A percentile compares a stretch with the other conserved stretches of the same genome.
phyloP scores from a whole-genome alignment of 64 coral and sea anemone genomes.

The Dendronephthya gigantea region DNA sequence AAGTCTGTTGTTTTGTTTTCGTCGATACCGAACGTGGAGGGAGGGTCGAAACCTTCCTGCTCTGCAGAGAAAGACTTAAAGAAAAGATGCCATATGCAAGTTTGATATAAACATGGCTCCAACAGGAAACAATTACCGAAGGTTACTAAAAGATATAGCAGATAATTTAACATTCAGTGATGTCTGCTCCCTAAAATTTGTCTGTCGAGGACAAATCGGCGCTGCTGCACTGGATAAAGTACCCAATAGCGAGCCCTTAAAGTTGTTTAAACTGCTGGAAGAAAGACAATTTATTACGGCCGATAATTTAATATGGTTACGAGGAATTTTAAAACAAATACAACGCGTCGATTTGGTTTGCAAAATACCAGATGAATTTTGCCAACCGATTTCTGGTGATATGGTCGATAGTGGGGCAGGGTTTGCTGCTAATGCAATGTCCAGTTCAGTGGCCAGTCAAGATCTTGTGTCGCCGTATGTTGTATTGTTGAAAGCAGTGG shows the following conservation, averaged over 20 bases:
- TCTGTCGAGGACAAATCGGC: slow-evolving; percentile 49
- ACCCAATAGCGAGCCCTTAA: not conserved
- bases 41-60: not conserved
- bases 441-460: not conserved
- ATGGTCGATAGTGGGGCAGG: slow-evolving; percentile 11
- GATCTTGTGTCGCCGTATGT: slow-evolving; percentile 26
- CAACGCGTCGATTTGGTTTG: slow-evolving; percentile 53
- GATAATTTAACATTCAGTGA: slow-evolving; percentile 29
- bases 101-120: not conserved
- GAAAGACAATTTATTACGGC: slow-evolving; percentile 30
- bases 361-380: slow-evolving; percentile 11
- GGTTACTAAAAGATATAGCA: not conserved
- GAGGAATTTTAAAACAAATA: slow-evolving; percentile 34
- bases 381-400: slow-evolving; percentile 17
- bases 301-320: slow-evolving; percentile 39
- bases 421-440: slow-evolving; percentile 24
- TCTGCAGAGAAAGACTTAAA: too few species aligned
- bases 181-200: slow-evolving; percentile 65
- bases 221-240: slow-evolving; percentile 50
- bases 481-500: slow-evolving; percentile 47
- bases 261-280: slow-evolving; percentile 47
- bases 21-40: not conserved
- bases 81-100: not conserved
- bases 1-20: too few species aligned
- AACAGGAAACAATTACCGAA: not conserved